phyloP scores from a whole-genome alignment of 2,797 vertebrate species.

The Diceros bicornis region DNA sequence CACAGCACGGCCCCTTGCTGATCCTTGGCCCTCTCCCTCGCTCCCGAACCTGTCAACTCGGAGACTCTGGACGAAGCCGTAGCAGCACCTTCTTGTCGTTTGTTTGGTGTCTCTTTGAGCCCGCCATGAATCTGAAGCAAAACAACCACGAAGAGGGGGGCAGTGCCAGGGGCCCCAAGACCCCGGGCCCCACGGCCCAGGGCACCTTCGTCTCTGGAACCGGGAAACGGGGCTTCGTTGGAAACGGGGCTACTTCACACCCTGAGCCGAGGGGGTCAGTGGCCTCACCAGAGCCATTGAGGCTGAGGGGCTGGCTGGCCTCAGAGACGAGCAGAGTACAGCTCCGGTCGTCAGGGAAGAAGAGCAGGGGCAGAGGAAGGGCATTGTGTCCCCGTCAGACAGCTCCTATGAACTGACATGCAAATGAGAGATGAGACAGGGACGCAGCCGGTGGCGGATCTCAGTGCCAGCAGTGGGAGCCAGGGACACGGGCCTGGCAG shows the following conservation, averaged over 20 bases:
- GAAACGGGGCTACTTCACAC: background rate
- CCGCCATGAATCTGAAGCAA: background rate
- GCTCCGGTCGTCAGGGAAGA: background rate
- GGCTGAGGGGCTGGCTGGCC: background rate
- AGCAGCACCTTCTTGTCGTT: background rate
- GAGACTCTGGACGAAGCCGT: background rate
- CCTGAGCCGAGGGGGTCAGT: background rate
- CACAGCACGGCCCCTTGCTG: rapidly evolving
- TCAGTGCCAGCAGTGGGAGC: background rate
- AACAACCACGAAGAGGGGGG: background rate
- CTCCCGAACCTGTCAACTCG: rapidly evolving
- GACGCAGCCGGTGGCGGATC: rapidly evolving
- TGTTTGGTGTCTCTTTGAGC: background rate
- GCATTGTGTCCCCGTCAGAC: rapidly evolving
- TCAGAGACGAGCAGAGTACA: background rate
- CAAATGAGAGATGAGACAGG: background rate
- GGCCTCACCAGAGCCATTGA: background rate
- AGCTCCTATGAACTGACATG: background rate
- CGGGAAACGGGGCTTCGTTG: too few species aligned
- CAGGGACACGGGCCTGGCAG: background rate
- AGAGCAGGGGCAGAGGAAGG: background rate
- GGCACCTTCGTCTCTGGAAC: background rate
- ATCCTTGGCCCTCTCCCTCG: too few species aligned
- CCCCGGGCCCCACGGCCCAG: rapidly evolving
- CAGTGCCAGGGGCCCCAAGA: background rate